Base-by-base conservation (phyloP, 2,113 vertebrate species). In the Neolamprologus caudopunctatus region DNA sequence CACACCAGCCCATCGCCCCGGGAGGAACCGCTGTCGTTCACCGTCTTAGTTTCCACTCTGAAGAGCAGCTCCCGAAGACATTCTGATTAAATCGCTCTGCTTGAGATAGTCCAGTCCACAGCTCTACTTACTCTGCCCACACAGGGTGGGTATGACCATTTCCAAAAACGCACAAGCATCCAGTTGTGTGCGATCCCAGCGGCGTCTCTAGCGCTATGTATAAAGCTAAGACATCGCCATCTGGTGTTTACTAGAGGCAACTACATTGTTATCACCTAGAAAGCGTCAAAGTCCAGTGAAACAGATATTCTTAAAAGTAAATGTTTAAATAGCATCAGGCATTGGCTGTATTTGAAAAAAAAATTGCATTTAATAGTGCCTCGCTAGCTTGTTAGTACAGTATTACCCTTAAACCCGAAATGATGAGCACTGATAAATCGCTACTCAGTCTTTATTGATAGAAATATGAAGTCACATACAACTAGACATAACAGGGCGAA, bases 1-100 rank as follows among this genome's bases (percentile, higher is more conserved):
- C 90, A 75, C 93, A 55, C 90, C 91, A 71, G 88, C 90, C 92
- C 95, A 95, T 95, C 35, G 86, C 88, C 81, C 31, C 37, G 24
- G 4, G 19, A 35, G 42, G 47, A 85, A 33, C 26, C 83, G 58
- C 37, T 84, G 51, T 40, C 87, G 90, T 87, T 35, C 45, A 78
- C 45, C 81, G 9, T 63, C 83, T 84, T 55, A 85, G 31, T 66
- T 57, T 82, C 47, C 66, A 10, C 5, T 28, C 16, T 6, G 45
- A 83, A 17, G 13, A 8, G 54, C 40, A 82, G 28, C 80, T 33
- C 4, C n/a, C 1, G 8, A 33, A 57, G 26, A 14, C 88, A 88
- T 91, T 75, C 40, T 80, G 33, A 14, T 37, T 12, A 50, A 12
- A 47, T 8, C 2, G n/a, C 14, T 17, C 54, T 53, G 24, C 58